Percentiles rank a stretch among this genome's conserved stretches.
These are phyloP conservation scores for Netelia inedita DNA, from an alignment of 2,888 invertebrate genomes.

Conservation along the genomic window DNA sequence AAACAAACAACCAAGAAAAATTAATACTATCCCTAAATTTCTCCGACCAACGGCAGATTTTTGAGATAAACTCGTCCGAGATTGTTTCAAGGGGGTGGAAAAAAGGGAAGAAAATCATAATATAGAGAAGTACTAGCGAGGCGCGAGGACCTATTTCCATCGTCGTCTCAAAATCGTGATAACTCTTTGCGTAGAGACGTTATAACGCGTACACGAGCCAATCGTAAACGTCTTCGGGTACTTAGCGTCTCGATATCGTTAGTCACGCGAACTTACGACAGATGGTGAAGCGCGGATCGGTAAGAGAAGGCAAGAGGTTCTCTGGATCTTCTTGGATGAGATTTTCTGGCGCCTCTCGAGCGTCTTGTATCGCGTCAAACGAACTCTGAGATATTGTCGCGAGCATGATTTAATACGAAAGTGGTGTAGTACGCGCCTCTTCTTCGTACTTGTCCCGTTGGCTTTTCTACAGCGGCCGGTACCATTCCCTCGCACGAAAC, in stretches of 20 bases:
- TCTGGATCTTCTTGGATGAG: conserved; percentile 40
- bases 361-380: conserved; percentile 70
- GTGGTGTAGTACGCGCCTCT: conserved; percentile 48
- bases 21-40: too few relatives aligned
- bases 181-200: conserved; percentile 47
- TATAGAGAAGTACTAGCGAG: background rate
- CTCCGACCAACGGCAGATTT: background rate
- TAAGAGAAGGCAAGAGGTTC: background rate
- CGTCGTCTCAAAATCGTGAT: conserved; percentile 60
- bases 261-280: conserved; percentile 76
- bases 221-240: conserved; percentile 72
- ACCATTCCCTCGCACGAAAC: background rate
- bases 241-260: conserved; percentile 76
- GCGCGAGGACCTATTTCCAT: conserved; percentile 63
- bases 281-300: background rate
- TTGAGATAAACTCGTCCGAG: background rate
- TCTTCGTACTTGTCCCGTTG: background rate
- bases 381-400: conserved; percentile 69
- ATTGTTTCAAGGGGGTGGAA: background rate
- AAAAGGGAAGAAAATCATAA: background rate
- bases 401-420: conserved; percentile 67
- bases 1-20: background rate
- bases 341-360: conserved; percentile 57
- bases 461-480: background rate
- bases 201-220: conserved; percentile 67